phyloP scores from a whole-genome alignment of 2,797 vertebrate genomes.

The Coregonus suidteri region DNA sequence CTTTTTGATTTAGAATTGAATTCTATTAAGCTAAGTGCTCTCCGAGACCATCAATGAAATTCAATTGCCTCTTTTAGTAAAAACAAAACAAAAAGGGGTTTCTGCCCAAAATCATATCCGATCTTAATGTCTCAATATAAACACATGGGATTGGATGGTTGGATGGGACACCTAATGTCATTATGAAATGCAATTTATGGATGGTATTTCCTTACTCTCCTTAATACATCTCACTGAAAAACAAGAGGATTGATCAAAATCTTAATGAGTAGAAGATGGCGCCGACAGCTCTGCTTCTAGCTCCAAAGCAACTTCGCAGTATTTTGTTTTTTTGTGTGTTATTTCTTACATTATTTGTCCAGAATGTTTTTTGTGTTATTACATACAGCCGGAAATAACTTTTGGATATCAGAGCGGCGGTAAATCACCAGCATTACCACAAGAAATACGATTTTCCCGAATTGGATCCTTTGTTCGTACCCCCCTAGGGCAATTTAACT shows the following conservation, averaged over 20 bases:
- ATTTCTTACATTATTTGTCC: too few relatives aligned
- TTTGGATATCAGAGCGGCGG: too few relatives aligned
- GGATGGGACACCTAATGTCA: conserved; percentile 90
- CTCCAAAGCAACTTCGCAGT: too few relatives aligned
- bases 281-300: too few relatives aligned
- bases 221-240: conserved; percentile 82
- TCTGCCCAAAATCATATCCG: conserved; percentile 99
- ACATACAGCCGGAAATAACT: too few relatives aligned
- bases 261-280: conserved; percentile 83
- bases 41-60: conserved; percentile 97
- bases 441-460: too few relatives aligned
- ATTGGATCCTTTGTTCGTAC: too few relatives aligned
- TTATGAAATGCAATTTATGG: conserved; percentile 98
- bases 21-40: conserved; percentile 99
- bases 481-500: too few relatives aligned
- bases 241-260: conserved; percentile 93
- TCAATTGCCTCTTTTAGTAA: conserved; percentile 96
- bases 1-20: conserved; percentile 99
- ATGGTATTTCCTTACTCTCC: conserved; percentile 93
- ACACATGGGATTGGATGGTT: conserved; percentile 91
- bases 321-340: too few relatives aligned
- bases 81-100: conserved; percentile 78
- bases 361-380: too few relatives aligned
- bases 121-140: conserved; percentile 97
- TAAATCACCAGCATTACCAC: too few relatives aligned